phyloP scores from a whole-genome alignment of 2,888 invertebrate genomes.

The Marasmarcha lunaedactyla region DNA sequence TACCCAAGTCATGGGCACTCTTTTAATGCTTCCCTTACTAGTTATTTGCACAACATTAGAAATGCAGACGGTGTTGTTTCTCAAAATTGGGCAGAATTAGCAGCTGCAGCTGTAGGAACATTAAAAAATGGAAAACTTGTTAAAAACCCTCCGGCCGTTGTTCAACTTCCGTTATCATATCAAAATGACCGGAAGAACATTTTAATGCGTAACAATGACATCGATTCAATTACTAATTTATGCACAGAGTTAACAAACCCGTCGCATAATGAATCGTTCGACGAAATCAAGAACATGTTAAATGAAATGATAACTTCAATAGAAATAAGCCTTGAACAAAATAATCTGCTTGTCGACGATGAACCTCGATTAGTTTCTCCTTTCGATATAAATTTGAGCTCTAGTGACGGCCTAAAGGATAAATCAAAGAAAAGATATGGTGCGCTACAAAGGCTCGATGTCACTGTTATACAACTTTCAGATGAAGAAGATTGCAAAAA shows the following conservation, averaged over 20 bases:
- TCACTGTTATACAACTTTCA: conserved; percentile 72
- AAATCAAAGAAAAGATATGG: conserved; percentile 39
- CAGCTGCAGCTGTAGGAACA: conserved; percentile 57
- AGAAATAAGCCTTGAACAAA: conserved; percentile 70
- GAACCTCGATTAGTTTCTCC: conserved; percentile 32
- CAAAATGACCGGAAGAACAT: conserved; percentile 67
- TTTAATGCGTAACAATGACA: conserved; percentile 48
- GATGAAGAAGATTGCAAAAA: conserved; percentile 53
- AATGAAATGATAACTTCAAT: conserved; percentile 70
- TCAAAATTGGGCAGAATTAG: conserved; percentile 65
- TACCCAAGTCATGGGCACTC: conserved; percentile 52
- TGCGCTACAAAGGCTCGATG: conserved; percentile 74
- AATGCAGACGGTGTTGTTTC: conserved; percentile 46
- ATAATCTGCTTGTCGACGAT: conserved; percentile 46
- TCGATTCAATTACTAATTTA: conserved; percentile 4
- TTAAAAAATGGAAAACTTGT: conserved; percentile 22
- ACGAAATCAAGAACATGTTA: conserved; percentile 49
- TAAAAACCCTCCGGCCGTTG: conserved; percentile 30
- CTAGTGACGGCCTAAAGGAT: conserved; percentile 23
- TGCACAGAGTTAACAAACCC: too few species aligned
- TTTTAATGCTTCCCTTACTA: conserved; percentile 47
- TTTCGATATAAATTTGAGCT: conserved; percentile 15
- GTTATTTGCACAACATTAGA: conserved; percentile 44
- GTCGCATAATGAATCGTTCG: too few species aligned
- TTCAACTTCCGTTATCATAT: conserved; percentile 71